phyloP scores from a whole-genome alignment of 2,888 invertebrate species.

The Leistus spinibarbis region DNA sequence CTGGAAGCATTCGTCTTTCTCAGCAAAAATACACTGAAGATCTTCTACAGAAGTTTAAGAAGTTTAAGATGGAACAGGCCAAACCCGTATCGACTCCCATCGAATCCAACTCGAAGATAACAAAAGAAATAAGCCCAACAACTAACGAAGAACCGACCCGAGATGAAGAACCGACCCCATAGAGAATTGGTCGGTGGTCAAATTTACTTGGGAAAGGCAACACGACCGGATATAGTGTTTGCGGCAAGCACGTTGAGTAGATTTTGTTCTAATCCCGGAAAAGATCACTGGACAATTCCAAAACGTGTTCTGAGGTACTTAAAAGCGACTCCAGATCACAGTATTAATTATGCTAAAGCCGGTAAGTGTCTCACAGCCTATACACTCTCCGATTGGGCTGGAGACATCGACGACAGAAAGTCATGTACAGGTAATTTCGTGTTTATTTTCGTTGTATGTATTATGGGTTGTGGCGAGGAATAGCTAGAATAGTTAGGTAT shows the following conservation, averaged over 20 bases:
- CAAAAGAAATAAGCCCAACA: constrained; percentile 24
- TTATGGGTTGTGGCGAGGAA: no score
- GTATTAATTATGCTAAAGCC: not conserved
- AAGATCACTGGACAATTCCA: constrained; percentile 37
- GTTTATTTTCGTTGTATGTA: no score
- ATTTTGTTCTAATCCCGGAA: constrained; percentile 30
- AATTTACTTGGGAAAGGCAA: constrained; percentile 12
- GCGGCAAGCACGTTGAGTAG: constrained; percentile 40
- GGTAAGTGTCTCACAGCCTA: not conserved
- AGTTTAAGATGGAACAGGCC: constrained; percentile 35
- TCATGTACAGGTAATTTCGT: no score
- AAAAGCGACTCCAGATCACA: constrained; percentile 8
- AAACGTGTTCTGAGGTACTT: constrained; percentile 39
- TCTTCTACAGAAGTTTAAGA: constrained; percentile 34
- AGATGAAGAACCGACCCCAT: constrained; percentile 36
- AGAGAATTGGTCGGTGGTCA: constrained; percentile 42
- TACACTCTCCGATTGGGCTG: not conserved
- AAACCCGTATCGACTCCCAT: constrained; percentile 40
- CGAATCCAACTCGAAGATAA: constrained; percentile 41
- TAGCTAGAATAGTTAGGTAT: no score
- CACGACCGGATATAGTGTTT: constrained; percentile 41
- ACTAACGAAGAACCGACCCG: constrained; percentile 4
- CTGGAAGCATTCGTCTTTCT: constrained; percentile 40
- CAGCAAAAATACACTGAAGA: constrained; percentile 41
- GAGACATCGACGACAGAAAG: no score